Evolutionary conservation across 2,113 vertebrate species (phyloP), one percentile per base, ranked within the genome.

Genomic region (Melanerpes formicivorus): DNA sequence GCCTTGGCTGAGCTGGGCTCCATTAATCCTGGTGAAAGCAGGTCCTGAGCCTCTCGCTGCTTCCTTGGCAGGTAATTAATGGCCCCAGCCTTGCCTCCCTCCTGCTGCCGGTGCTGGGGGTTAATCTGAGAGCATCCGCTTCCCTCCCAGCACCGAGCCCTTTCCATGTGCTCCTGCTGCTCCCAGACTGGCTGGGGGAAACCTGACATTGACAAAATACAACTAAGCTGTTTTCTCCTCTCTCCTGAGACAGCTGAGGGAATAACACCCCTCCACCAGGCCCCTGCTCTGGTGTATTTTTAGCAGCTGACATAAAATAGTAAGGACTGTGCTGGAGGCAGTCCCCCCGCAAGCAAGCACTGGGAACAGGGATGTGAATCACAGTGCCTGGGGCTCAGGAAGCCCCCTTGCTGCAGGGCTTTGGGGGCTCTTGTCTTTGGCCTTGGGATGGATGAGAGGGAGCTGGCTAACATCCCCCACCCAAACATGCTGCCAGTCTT

Each of bases 281-380:
- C 30, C 55, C 18, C 64, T 56, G 32, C 18, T 18, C 10, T 0
- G 32, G 42, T 17, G 64, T 69, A 29, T 34, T 73, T 80, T 56
- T 54, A 55, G 79, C 42, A 77, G 50, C 65, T 58, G 74, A 62
- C 86, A 42, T 67, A 17, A 80, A 88, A 60, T 0, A 25, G 42
- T 4, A 11, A 75, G 25, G 32, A 2, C 14, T 18, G n/a, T 0
- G 13, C 12, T 1, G 9, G 0, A 4, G 0, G 2, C 42, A 29
- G 74, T n/a, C 4, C 2, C 5, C 27, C 50, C 2, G n/a, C 34
- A 4, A 4, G 29, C 52, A 10, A 54, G 65, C 0, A 5, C 30
- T 0, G 18, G 27, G 9, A 29, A 16, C 1, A 0, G 46, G 62
- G n/a, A 27, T 4, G 3, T 29, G 0, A 3, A 10, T 7, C 9